Evolutionary conservation across 1,140 invertebrate genomes (phyloP).

Genomic region (Radopholus similis): DNA sequence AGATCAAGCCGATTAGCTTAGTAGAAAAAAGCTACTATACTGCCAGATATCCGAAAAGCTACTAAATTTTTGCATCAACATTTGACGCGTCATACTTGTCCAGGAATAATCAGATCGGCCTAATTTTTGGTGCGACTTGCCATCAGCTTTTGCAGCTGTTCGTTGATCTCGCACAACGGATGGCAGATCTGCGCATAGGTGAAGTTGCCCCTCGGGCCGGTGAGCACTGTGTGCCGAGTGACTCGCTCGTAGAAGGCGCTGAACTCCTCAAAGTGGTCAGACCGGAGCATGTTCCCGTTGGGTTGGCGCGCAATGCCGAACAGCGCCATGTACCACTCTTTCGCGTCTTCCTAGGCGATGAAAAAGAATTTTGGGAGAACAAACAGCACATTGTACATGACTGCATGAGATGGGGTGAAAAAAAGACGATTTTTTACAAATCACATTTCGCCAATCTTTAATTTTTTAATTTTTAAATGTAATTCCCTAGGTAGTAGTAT

Average conservation of each 20-base stretch:
- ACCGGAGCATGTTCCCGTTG: constrained; percentile 36
- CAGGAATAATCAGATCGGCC: neutral
- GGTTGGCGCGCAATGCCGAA: constrained; percentile 22
- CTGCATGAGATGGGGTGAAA: no score
- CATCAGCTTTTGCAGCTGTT: constrained; percentile 41
- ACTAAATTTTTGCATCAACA: no score
- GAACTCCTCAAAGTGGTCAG: constrained; percentile 24
- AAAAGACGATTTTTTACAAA: no score
- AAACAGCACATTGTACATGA: neutral
- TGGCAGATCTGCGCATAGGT: constrained; percentile 27
- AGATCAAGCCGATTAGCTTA: no score
- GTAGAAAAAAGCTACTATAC: no score
- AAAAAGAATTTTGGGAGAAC: no score
- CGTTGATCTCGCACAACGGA: constrained; percentile 41
- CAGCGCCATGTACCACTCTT: constrained; percentile 42
- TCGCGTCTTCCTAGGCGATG: neutral
- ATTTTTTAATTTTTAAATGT: neutral
- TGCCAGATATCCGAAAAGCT: no score
- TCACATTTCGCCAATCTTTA: neutral
- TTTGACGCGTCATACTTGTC: no score
- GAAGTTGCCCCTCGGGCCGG: constrained; percentile 21
- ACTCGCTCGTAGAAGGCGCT: constrained; percentile 27
- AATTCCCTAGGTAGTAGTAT: no score
- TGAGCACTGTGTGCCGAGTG: constrained; percentile 26
- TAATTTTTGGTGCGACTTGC: constrained; percentile 28